Conservation (phyloP, 2,113 vertebrate genomes). For the Corapipo altera region DNA sequence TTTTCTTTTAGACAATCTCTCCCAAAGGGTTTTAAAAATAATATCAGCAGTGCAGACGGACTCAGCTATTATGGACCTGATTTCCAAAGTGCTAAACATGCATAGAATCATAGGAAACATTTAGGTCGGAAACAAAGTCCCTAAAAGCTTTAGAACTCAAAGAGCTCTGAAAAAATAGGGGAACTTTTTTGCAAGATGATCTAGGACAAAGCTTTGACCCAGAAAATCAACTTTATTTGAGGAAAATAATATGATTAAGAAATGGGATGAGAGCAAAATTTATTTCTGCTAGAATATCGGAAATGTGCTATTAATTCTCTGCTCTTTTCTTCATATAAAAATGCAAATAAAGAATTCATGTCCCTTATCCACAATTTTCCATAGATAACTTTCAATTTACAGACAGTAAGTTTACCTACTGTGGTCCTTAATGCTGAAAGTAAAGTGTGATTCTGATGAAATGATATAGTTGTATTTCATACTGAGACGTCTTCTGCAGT, state of each 20-base stretch:
- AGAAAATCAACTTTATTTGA: background rate
- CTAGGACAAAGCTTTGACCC: background rate
- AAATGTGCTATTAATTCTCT: background rate
- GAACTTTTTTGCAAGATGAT: background rate
- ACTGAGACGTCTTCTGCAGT: conserved; percentile 46
- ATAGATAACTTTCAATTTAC: conserved; percentile 67
- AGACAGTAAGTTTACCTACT: conserved; percentile 51
- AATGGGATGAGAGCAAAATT: background rate
- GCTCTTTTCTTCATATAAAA: conserved; percentile 53
- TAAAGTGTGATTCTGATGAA: conserved; percentile 62
- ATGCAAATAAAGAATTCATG: conserved; percentile 38
- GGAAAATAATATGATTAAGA: background rate
- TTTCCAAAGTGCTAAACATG: background rate
- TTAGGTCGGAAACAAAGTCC: background rate
- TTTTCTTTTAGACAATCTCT: background rate
- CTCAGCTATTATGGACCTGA: background rate
- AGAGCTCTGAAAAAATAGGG: background rate
- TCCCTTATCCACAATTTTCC: conserved; percentile 47
- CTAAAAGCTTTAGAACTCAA: background rate
- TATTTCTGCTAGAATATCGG: background rate
- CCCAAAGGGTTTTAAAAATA: conserved; percentile 4
- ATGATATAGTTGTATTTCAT: conserved; percentile 52
- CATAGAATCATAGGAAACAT: background rate
- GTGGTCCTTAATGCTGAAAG: conserved; percentile 50
- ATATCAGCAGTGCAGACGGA: background rate